Conservation (phyloP, 2,888 invertebrate genomes). For the Nasonia oneida region DNA sequence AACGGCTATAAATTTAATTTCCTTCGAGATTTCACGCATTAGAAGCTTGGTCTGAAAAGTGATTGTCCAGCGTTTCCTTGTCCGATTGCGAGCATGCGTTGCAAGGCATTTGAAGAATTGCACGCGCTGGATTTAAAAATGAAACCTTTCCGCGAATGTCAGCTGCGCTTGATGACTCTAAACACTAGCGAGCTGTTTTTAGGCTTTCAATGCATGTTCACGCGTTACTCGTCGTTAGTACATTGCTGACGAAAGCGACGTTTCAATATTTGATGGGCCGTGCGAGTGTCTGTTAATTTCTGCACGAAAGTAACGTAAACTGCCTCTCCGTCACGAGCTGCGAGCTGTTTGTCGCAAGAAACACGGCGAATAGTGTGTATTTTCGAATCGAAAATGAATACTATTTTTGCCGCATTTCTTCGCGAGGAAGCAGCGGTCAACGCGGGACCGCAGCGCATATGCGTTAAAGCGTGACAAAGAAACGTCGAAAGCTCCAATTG, state of each 20-base stretch:
- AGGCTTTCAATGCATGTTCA: too few relatives aligned
- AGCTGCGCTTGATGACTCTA: too few relatives aligned
- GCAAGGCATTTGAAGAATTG: too few relatives aligned
- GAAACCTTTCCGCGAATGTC: too few relatives aligned
- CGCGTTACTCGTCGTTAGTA: too few relatives aligned
- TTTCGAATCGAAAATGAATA: background rate
- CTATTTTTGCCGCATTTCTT: background rate
- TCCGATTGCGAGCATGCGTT: too few relatives aligned
- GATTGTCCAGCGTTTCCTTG: background rate
- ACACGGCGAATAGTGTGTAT: too few relatives aligned
- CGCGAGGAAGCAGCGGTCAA: background rate
- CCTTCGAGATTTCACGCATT: background rate
- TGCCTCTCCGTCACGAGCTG: background rate
- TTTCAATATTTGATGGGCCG: background rate
- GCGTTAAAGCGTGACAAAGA: background rate
- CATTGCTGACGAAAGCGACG: background rate
- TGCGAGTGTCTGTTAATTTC: background rate
- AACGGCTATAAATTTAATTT: background rate
- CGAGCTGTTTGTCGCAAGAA: too few relatives aligned
- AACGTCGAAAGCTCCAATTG: constrained; percentile 2
- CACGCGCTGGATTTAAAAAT: background rate
- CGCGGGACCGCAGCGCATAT: background rate
- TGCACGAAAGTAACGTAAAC: background rate
- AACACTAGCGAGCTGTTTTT: too few relatives aligned
- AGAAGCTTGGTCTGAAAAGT: background rate